Evolutionary conservation across 2,797 vertebrate species (phyloP).

Genomic region (Zalophus californianus): DNA sequence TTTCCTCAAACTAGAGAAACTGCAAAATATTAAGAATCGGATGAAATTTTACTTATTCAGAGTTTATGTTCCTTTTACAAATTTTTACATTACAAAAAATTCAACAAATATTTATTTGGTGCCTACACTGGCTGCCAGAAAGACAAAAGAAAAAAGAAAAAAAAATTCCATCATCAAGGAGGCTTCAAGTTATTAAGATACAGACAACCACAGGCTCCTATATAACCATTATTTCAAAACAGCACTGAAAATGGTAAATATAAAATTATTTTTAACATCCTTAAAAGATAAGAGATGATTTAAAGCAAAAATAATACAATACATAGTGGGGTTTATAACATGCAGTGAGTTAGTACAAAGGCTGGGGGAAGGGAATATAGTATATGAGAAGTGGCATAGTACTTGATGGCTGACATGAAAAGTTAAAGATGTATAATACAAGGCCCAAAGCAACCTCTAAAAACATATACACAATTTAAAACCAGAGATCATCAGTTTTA

Average conservation of each 20-base stretch:
- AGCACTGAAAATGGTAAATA: background rate
- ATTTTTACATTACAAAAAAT: background rate
- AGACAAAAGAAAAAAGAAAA: background rate
- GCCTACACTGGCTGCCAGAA: background rate
- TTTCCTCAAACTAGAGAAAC: background rate
- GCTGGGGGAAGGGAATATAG: background rate
- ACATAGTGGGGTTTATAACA: background rate
- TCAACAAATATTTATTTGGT: conserved; percentile 17
- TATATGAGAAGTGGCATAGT: background rate
- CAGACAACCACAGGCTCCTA: background rate
- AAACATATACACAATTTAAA: background rate
- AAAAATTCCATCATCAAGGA: background rate
- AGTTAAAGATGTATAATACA: background rate
- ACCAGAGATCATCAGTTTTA: background rate
- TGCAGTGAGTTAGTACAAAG: background rate
- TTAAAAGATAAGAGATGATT: background rate
- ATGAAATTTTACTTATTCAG: background rate
- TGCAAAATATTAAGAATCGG: background rate
- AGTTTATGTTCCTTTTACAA: background rate
- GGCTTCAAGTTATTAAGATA: background rate
- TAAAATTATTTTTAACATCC: background rate
- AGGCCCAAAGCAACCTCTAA: background rate
- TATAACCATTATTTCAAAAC: conserved; percentile 28
- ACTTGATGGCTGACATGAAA: background rate
- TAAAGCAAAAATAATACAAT: background rate